Conservation (phyloP, 1,140 invertebrate species). For the Drosophila rhopaloa region DNA sequence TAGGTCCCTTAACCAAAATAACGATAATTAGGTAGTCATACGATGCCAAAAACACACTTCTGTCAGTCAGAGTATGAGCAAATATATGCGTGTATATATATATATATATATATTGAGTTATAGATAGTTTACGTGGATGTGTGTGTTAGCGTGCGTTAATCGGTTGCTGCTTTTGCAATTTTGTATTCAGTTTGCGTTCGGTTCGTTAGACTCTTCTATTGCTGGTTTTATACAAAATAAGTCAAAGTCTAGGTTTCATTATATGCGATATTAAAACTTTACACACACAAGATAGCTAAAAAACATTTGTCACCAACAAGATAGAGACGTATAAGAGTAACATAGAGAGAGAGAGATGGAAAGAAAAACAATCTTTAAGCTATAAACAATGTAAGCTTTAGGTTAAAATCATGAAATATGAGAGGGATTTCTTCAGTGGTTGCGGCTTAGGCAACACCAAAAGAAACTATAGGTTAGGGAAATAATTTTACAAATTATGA, state of each 20-base stretch:
- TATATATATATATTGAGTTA: conserved; percentile 34
- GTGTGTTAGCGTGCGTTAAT: conserved; percentile 49
- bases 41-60: conserved; percentile 66
- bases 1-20: conserved; percentile 60
- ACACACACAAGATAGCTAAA: conserved; percentile 76
- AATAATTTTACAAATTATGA: conserved; percentile 11
- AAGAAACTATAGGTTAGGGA: neutral
- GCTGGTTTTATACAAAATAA: conserved; percentile 43
- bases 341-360: conserved; percentile 41
- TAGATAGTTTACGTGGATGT: conserved; percentile 35
- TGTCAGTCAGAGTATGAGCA: conserved; percentile 54
- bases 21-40: conserved; percentile 41
- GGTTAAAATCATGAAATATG: conserved; percentile 28
- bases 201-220: conserved; percentile 38
- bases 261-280: conserved; percentile 64
- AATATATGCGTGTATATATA: conserved; percentile 43
- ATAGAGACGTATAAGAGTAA: conserved; percentile 47
- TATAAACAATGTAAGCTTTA: conserved; percentile 67
- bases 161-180: conserved; percentile 42
- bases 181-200: conserved; percentile 39
- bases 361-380: conserved; percentile 65
- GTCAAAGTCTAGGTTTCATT: conserved; percentile 48
- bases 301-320: conserved; percentile 44
- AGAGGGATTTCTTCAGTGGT: conserved; percentile 9
- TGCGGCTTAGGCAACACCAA: conserved; percentile 25